Percentiles rank a stretch among this genome's conserved stretches.
Evolutionary conservation across 1,140 invertebrate genomes (phyloP).

Genomic region (Drosophila orosa): DNA sequence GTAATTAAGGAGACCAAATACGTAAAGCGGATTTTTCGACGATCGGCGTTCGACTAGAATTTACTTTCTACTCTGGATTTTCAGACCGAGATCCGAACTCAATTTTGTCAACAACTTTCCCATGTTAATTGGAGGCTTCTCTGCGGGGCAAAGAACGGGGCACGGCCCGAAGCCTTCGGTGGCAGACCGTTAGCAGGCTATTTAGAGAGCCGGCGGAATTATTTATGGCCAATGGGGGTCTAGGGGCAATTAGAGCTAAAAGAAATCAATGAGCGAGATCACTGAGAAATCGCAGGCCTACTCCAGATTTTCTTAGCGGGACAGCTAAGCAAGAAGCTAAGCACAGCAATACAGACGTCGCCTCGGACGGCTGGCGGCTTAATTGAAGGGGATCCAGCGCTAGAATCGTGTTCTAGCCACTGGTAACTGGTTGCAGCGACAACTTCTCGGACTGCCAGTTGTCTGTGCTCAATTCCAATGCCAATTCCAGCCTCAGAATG

Average conservation of each 20-base stretch:
- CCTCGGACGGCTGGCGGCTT: constrained; percentile 49
- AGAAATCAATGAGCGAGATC: constrained; percentile 76
- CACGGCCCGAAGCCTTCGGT: constrained; percentile 2
- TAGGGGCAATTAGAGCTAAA: constrained; percentile 75
- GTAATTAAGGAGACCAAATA: constrained; percentile 60
- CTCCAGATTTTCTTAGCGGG: constrained; percentile 56
- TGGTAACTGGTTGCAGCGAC: constrained; percentile 29
- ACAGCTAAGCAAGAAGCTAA: constrained; percentile 11
- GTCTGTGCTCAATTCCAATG: constrained; percentile 55
- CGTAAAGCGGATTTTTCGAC: constrained; percentile 64
- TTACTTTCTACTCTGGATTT: constrained; percentile 82
- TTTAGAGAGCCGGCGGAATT: constrained; percentile 52
- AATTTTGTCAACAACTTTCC: constrained; percentile 81
- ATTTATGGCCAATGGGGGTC: constrained; percentile 60
- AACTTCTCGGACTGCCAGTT: constrained; percentile 19
- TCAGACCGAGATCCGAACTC: constrained; percentile 33
- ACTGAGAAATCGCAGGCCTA: constrained; percentile 79
- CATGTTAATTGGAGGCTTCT: constrained; percentile 66
- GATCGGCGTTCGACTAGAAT: constrained; percentile 50
- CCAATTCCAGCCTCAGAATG: constrained; percentile 56
- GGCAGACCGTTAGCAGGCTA: constrained; percentile 66
- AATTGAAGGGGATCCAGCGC: constrained; percentile 71
- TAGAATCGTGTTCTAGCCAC: constrained; percentile 56
- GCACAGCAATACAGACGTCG: constrained; percentile 29
- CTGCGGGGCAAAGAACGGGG: constrained; percentile 57